Percentiles rank a stretch among this genome's conserved stretches.
These are phyloP conservation scores for Drusus annulatus DNA, from an alignment of 1,140 invertebrate genomes.

Conservation along the genomic window DNA sequence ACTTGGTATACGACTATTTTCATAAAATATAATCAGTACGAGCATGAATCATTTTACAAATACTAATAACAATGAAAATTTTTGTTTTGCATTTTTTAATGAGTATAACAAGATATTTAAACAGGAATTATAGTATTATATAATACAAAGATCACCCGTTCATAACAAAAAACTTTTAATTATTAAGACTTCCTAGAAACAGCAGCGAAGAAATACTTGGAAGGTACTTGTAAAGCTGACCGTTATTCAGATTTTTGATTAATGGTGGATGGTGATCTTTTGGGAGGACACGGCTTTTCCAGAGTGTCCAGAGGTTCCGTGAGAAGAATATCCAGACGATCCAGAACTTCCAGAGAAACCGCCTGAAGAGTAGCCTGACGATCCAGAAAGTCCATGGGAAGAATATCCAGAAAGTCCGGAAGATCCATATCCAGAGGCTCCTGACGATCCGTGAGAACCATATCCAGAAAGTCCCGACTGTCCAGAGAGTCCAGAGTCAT, in stretches of 20 bases:
- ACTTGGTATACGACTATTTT: too few species aligned
- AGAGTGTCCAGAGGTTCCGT: slow-evolving; percentile 28
- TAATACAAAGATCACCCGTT: background rate
- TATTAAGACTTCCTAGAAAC: background rate
- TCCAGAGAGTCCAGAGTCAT: too few species aligned
- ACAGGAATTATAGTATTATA: too few species aligned
- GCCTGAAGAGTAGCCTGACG: background rate
- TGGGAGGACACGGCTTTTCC: slow-evolving; percentile 36
- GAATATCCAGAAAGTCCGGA: slow-evolving; percentile 10
- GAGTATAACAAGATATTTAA: too few species aligned
- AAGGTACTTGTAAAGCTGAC: background rate
- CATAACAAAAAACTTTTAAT: background rate
- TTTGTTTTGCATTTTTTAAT: too few species aligned
- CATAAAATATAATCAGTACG: too few species aligned
- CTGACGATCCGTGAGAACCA: slow-evolving; percentile 3
- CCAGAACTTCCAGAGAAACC: background rate
- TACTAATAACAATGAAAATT: too few species aligned
- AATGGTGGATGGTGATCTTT: slow-evolving; percentile 34
- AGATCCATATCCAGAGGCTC: background rate
- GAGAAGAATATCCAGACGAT: slow-evolving; percentile 23
- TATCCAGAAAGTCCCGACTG: slow-evolving; percentile 8
- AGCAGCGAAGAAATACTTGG: too few species aligned
- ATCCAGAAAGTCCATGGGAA: slow-evolving; percentile 25
- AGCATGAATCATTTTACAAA: too few species aligned
- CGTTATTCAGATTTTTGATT: background rate